Conservation (phyloP, 1,140 invertebrate genomes). For the Geopemphigus sp. region DNA sequence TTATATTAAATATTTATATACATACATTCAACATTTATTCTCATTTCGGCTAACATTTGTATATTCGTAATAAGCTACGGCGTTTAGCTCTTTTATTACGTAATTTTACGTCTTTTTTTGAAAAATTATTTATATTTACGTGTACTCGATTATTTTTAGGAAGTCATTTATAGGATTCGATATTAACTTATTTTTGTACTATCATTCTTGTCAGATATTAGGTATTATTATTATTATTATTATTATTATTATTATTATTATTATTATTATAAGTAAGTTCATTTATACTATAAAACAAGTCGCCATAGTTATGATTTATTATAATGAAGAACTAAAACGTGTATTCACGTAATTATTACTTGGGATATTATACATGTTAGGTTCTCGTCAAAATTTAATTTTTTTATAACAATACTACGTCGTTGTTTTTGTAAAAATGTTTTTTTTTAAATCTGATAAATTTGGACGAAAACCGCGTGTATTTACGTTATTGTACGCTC, state of each 20-base stretch:
- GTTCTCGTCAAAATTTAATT: neutral
- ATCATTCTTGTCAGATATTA: constrained; percentile 5
- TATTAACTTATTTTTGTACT: constrained; percentile 25
- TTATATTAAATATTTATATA: constrained; percentile 25
- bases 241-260: neutral
- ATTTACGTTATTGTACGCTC: neutral
- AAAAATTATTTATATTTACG: constrained; percentile 14
- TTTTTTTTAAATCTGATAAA: neutral
- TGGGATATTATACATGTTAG: neutral
- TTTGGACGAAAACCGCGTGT: no score
- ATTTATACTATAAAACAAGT: constrained; percentile 25
- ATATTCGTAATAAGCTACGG: neutral
- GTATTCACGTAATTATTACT: neutral
- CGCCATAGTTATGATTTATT: neutral
- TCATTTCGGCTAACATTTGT: constrained; percentile 20
- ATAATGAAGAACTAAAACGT: neutral
- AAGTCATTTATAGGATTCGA: neutral
- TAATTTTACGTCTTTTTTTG: constrained; percentile 10
- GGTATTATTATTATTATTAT: neutral
- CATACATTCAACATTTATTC: constrained; percentile 7
- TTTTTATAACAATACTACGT: no score
- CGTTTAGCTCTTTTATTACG: constrained; percentile 4
- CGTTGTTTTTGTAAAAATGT: neutral
- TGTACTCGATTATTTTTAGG: neutral
- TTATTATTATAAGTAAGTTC: neutral